Percentiles rank a stretch among this genome's conserved stretches.
phyloP scores from a whole-genome alignment of 2,888 invertebrate genomes.

The Eupithecia centaureata region DNA sequence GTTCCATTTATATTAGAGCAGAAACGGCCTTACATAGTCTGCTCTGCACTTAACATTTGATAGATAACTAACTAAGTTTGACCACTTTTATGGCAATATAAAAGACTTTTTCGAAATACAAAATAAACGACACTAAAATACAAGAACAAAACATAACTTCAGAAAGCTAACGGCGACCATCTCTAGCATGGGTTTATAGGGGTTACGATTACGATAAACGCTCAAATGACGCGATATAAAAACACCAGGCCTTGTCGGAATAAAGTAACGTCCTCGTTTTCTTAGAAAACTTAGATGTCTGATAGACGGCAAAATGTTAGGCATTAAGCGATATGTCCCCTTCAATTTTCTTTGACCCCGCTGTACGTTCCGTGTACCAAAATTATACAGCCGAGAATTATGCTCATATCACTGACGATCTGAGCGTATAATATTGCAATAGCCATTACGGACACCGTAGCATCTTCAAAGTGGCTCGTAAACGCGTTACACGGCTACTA shows the following conservation, averaged over 20 bases:
- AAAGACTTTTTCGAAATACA: conserved; percentile 26
- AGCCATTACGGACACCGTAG: conserved; percentile 78
- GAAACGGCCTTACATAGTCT: conserved; percentile 33
- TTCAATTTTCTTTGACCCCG: conserved; percentile 78
- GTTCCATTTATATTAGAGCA: conserved; percentile 39
- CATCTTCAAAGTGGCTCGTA: conserved; percentile 81
- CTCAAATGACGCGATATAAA: conserved; percentile 52
- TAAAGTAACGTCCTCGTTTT: conserved; percentile 58
- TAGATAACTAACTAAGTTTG: conserved; percentile 14
- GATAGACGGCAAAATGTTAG: conserved; percentile 68
- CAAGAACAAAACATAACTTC: conserved; percentile 32
- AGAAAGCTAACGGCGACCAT: conserved; percentile 51
- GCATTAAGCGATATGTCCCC: conserved; percentile 61
- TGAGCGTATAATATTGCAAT: conserved; percentile 80
- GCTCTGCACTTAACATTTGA: conserved; percentile 26
- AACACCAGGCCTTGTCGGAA: conserved; percentile 51
- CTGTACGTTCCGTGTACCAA: conserved; percentile 71
- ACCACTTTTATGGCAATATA: conserved; percentile 2
- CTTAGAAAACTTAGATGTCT: conserved; percentile 71
- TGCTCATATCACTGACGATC: conserved; percentile 76
- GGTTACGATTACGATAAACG: conserved; percentile 53
- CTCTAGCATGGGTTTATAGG: conserved; percentile 49
- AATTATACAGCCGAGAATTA: conserved; percentile 75
- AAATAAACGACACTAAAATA: conserved; percentile 28
- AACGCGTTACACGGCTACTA: conserved; percentile 81